Percentiles rank a stretch among this genome's conserved stretches.
Evolutionary conservation across 2,797 vertebrate genomes (phyloP).

Genomic region (Coracias cyanogaster): DNA sequence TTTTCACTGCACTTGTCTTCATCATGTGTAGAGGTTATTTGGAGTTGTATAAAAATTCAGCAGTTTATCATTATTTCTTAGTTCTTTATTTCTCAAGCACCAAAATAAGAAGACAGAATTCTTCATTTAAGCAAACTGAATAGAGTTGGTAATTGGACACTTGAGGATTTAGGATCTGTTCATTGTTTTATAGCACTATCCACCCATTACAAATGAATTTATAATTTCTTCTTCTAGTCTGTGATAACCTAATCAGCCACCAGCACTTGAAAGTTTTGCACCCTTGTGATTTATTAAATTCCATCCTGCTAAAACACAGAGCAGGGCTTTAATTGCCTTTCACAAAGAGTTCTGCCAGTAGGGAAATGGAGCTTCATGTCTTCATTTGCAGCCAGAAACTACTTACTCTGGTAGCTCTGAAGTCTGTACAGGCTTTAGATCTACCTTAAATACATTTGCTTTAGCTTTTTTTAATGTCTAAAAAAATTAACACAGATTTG

Average conservation of each 20-base stretch:
- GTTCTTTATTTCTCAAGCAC: not conserved
- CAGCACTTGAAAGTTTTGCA: not conserved
- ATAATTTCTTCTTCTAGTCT: not conserved
- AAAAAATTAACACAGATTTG: not conserved
- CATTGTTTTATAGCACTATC: not conserved
- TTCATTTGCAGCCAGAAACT: not conserved
- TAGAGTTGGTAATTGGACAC: not conserved
- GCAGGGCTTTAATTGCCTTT: not conserved
- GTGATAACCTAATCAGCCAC: not conserved
- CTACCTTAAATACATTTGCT: not conserved
- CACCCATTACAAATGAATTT: not conserved
- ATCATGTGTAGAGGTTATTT: not conserved
- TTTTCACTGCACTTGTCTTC: not conserved
- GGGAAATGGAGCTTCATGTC: not conserved
- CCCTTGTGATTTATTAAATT: not conserved
- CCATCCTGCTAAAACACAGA: not conserved
- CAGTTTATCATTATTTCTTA: not conserved
- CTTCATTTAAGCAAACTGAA: not conserved
- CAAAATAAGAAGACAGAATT: not conserved
- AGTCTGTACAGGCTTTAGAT: not conserved
- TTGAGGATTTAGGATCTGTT: not conserved
- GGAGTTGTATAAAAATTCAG: not conserved
- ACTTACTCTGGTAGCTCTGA: not conserved
- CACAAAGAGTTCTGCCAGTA: not conserved
- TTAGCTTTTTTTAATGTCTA: not conserved